A percentile compares a stretch with the other conserved stretches of the same genome.
These are phyloP conservation scores for Hypotaenidia okinawae DNA, from an alignment of 2,797 vertebrate species.

Conservation along the genomic window DNA sequence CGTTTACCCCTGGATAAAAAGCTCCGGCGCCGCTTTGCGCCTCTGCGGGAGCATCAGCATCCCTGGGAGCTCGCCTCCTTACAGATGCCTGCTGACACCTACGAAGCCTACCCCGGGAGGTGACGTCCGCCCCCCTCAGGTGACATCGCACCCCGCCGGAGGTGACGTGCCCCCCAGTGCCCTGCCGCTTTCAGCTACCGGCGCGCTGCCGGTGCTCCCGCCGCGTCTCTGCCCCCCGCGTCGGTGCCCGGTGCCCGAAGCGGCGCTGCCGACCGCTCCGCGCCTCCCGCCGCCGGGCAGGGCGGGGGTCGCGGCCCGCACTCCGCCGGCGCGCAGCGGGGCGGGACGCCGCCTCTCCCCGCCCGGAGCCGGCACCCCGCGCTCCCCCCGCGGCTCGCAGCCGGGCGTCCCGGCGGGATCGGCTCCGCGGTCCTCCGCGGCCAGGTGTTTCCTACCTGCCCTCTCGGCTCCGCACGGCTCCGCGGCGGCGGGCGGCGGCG, in stretches of 20 bases:
- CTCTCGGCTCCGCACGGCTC: neutral
- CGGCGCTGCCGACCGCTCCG: neutral
- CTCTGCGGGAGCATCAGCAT: fast-evolving
- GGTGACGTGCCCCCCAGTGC: neutral
- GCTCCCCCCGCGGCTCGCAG: neutral
- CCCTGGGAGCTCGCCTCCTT: fast-evolving
- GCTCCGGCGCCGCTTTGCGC: fast-evolving
- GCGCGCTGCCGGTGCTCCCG: neutral
- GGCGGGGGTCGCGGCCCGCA: neutral
- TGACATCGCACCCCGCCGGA: neutral
- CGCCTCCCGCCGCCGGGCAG: neutral
- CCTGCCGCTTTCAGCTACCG: neutral
- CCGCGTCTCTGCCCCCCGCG: neutral
- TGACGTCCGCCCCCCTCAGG: neutral
- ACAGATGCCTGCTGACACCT: neutral
- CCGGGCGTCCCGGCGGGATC: neutral
- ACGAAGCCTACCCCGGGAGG: neutral
- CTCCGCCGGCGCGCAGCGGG: slow-evolving; percentile 1
- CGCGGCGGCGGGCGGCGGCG: neutral
- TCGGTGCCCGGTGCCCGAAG: neutral
- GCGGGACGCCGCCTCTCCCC: neutral
- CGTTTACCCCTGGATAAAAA: neutral
- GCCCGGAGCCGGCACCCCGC: neutral
- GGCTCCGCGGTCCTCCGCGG: neutral
- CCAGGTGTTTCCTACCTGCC: neutral